phyloP scores from a whole-genome alignment of 1,140 invertebrate species.

The Drosophila melanica region DNA sequence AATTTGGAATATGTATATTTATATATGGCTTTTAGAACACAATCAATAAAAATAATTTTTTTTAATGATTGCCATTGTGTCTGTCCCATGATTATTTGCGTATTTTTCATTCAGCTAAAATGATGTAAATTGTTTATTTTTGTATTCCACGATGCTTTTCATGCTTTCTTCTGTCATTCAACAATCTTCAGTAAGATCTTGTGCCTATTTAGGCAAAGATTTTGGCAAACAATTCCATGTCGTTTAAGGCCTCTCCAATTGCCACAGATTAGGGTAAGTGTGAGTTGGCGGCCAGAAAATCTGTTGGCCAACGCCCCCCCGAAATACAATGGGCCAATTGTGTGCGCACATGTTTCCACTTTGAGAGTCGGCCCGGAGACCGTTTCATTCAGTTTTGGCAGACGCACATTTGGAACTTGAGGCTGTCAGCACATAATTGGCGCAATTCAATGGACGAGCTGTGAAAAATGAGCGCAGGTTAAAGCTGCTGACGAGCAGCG shows the following conservation, averaged over 20 bases:
- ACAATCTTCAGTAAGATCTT: not conserved
- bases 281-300: conserved; percentile 38
- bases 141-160: not conserved
- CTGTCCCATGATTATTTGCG: too few relatives aligned
- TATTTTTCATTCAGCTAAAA: not conserved
- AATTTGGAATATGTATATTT: too few relatives aligned
- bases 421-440: conserved; percentile 75
- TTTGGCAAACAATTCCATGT: conserved; percentile 34
- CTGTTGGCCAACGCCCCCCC: conserved; percentile 8
- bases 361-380: conserved; percentile 3
- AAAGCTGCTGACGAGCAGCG: not conserved
- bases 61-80: too few relatives aligned
- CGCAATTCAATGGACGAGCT: conserved; percentile 62
- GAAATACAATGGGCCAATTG: conserved; percentile 46
- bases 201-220: not conserved
- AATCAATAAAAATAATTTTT: too few relatives aligned
- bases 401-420: conserved; percentile 38
- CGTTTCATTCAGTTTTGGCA: not conserved
- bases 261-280: conserved; percentile 31
- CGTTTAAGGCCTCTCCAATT: conserved; percentile 16
- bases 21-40: too few relatives aligned
- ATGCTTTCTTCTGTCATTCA: not conserved
- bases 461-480: conserved; percentile 65
- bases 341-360: conserved; percentile 42
- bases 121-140: not conserved